Conservation (phyloP, 1,140 invertebrate genomes). For the Pantala flavescens region DNA sequence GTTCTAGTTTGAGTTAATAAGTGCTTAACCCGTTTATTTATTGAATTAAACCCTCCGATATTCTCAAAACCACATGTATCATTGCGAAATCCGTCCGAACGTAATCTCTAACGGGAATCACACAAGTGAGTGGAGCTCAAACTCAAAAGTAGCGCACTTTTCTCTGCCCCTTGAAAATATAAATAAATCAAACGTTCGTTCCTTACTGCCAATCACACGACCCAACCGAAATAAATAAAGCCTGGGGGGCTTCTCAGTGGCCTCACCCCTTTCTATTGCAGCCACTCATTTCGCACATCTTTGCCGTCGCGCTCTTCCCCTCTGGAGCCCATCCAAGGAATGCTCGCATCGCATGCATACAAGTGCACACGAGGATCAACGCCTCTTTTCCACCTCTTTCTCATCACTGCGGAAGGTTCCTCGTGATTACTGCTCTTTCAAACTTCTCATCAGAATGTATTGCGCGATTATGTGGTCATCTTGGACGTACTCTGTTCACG, state of each 20-base stretch:
- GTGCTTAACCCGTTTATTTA: too few species aligned
- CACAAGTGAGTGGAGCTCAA: too few species aligned
- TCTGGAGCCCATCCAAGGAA: conserved; percentile 1
- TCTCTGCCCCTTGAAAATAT: background rate
- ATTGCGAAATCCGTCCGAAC: too few species aligned
- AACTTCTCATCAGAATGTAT: too few species aligned
- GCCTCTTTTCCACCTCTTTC: background rate
- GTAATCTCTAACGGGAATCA: too few species aligned
- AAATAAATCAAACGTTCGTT: background rate
- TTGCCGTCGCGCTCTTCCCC: background rate
- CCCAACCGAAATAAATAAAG: conserved; percentile 2
- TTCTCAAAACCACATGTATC: too few species aligned
- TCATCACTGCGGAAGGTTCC: background rate
- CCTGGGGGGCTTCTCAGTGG: background rate
- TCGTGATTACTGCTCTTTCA: too few species aligned
- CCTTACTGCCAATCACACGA: background rate
- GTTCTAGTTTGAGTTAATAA: too few species aligned
- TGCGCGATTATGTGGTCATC: too few species aligned
- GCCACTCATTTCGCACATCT: background rate
- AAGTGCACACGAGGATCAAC: background rate
- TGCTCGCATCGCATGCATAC: background rate
- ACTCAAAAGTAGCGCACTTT: background rate
- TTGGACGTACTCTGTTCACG: too few species aligned
- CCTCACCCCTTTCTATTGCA: background rate
- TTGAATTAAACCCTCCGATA: too few species aligned